A percentile compares a stretch with the other conserved stretches of the same genome.
phyloP scores from a whole-genome alignment of 2,797 vertebrate species.

The Sparidentex hasta region DNA sequence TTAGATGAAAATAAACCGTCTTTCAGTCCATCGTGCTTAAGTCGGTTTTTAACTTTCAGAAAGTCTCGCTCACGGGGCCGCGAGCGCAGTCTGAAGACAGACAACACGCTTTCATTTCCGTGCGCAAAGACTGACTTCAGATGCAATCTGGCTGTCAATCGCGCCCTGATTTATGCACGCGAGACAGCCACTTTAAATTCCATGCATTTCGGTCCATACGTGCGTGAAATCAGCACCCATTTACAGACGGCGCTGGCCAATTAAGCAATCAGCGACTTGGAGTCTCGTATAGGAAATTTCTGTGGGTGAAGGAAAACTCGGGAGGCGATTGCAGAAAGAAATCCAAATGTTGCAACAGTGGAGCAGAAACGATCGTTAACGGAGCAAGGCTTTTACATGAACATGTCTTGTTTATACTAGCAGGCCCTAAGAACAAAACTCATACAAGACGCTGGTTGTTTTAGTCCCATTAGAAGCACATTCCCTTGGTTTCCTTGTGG shows the following conservation, averaged over 20 bases:
- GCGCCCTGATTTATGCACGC: constrained; percentile 12
- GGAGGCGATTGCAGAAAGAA: constrained; percentile 8
- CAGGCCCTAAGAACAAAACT: not conserved
- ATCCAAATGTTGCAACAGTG: constrained; percentile 6
- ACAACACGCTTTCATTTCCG: constrained; percentile 7
- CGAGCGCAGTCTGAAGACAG: too few relatives aligned
- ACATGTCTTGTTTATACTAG: not conserved
- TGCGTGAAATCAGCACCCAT: constrained; percentile 35
- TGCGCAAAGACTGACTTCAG: not conserved
- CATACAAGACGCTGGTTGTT: not conserved
- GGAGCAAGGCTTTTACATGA: not conserved
- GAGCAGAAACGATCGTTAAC: not conserved
- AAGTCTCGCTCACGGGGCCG: not conserved
- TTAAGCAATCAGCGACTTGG: constrained; percentile 39
- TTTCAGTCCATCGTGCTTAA: not conserved
- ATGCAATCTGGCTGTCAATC: constrained; percentile 11
- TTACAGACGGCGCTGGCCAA: constrained; percentile 28
- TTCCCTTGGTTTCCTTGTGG: not conserved
- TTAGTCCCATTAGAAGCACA: not conserved
- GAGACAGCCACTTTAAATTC: constrained; percentile 6
- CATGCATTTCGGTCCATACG: constrained; percentile 13
- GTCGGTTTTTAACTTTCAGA: constrained; percentile 4
- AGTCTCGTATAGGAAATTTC: constrained; percentile 15
- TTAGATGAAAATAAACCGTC: not conserved
- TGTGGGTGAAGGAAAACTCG: constrained; percentile 6